phyloP scores from a whole-genome alignment of 92 coral and sea anemone species.

The Phenganax subtilis region DNA sequence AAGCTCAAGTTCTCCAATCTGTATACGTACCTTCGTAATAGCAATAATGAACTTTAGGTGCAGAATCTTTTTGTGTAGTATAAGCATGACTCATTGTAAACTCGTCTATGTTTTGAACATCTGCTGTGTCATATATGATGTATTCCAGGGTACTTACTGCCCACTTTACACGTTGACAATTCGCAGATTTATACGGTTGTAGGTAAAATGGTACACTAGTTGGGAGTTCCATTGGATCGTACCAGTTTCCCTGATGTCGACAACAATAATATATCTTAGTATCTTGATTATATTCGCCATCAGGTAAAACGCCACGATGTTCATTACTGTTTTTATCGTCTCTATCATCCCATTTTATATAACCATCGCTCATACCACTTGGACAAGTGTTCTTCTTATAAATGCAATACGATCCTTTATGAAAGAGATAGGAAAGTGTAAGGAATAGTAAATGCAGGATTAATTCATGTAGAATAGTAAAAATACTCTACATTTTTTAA shows the following conservation, averaged over 20 bases:
- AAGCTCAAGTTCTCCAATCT: no score
- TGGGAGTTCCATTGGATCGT: conserved; percentile 55
- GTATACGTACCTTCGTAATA: no score
- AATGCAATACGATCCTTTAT: conserved; percentile 65
- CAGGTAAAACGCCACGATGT: conserved; percentile 52
- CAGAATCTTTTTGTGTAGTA: conserved; percentile 38
- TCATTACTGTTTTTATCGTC: conserved; percentile 50
- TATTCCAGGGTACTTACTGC: conserved; percentile 57
- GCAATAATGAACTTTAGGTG: background rate
- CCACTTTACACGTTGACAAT: conserved; percentile 69
- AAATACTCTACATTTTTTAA: background rate
- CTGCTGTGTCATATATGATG: conserved; percentile 52
- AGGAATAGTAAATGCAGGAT: background rate
- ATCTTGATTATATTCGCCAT: conserved; percentile 46
- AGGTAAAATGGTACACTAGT: conserved; percentile 52
- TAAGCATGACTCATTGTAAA: conserved; percentile 39
- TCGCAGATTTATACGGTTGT: conserved; percentile 45
- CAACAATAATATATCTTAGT: conserved; percentile 64
- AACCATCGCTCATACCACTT: conserved; percentile 47
- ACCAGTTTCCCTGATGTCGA: conserved; percentile 50
- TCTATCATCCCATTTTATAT: conserved; percentile 60
- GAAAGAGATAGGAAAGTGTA: background rate
- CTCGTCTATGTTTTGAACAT: conserved; percentile 25
- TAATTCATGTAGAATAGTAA: background rate
- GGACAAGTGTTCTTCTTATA: conserved; percentile 63